phyloP scores from a whole-genome alignment of 2,113 vertebrate genomes.

The Athene cunicularia region DNA sequence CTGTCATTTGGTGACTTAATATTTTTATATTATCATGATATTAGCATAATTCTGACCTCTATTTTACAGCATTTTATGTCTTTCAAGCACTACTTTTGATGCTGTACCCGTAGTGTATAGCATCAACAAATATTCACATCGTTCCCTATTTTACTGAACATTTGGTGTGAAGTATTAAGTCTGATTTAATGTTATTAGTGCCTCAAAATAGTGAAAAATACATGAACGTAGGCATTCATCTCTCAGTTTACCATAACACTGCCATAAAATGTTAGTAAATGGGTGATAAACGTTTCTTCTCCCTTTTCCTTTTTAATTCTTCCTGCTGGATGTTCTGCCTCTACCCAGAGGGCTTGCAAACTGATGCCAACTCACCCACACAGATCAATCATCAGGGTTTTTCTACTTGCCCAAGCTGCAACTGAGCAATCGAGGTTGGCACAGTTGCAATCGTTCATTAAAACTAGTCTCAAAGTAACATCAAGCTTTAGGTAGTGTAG shows the following conservation, averaged over 20 bases:
- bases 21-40: constrained; percentile 77
- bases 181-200: constrained; percentile 81
- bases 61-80: constrained; percentile 74
- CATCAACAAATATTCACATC: constrained; percentile 76
- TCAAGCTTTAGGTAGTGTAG: constrained; percentile 62
- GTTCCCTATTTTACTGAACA: constrained; percentile 73
- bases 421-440: constrained; percentile 67
- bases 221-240: constrained; percentile 76
- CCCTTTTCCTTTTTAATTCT: constrained; percentile 68
- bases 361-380: constrained; percentile 61
- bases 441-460: constrained; percentile 73
- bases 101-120: not conserved
- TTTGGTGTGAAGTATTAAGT: constrained; percentile 79
- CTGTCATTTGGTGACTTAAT: constrained; percentile 80
- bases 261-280: constrained; percentile 75
- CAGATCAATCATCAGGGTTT: constrained; percentile 70
- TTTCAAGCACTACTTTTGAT: constrained; percentile 73
- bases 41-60: constrained; percentile 79
- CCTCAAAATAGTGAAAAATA: constrained; percentile 73
- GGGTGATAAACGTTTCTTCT: constrained; percentile 78
- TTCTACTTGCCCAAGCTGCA: constrained; percentile 71
- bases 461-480: constrained; percentile 73
- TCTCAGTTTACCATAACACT: constrained; percentile 75
- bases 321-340: constrained; percentile 72
- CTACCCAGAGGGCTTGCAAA: constrained; percentile 58